These are phyloP conservation scores for Aspidiotus rigidus DNA, from an alignment of 2,888 invertebrate genomes.

Conservation along the genomic window DNA sequence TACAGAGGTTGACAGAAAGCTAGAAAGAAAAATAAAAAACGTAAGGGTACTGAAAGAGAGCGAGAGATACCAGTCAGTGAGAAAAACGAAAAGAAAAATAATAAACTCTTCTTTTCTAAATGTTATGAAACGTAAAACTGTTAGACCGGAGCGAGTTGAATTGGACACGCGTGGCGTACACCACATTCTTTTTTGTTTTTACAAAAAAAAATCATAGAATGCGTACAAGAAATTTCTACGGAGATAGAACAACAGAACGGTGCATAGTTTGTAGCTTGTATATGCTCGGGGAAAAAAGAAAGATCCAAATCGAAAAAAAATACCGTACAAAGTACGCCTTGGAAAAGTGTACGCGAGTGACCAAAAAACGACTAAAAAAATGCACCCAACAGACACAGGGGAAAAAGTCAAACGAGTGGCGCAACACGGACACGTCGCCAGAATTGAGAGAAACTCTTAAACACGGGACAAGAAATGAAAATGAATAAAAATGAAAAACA, in stretches of 20 bases:
- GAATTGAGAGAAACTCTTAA: constrained; percentile 5
- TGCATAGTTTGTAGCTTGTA: no score
- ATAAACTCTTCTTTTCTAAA: constrained; percentile 8
- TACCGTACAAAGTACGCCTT: constrained; percentile 26
- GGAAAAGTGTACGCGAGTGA: not conserved
- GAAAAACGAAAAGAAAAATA: constrained; percentile 9
- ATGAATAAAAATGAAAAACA: constrained; percentile 15
- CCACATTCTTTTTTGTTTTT: constrained; percentile 30
- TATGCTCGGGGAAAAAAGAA: not conserved
- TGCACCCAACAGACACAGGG: not conserved
- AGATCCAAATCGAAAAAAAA: constrained; percentile 10
- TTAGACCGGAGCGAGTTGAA: constrained; percentile 31
- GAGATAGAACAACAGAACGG: not conserved
- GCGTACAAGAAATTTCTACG: constrained; percentile 26
- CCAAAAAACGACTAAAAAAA: not conserved
- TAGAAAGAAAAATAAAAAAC: constrained; percentile 4
- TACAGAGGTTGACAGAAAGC: not conserved
- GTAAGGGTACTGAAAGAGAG: not conserved
- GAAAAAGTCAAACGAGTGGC: constrained; percentile 5
- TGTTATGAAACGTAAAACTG: constrained; percentile 25
- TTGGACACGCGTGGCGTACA: constrained; percentile 33
- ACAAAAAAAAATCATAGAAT: constrained; percentile 25
- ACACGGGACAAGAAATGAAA: constrained; percentile 8
- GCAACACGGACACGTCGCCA: constrained; percentile 14
- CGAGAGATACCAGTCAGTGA: not conserved